Evolutionary conservation across 2,113 vertebrate species (phyloP).

Genomic region (Sapajus apella): DNA sequence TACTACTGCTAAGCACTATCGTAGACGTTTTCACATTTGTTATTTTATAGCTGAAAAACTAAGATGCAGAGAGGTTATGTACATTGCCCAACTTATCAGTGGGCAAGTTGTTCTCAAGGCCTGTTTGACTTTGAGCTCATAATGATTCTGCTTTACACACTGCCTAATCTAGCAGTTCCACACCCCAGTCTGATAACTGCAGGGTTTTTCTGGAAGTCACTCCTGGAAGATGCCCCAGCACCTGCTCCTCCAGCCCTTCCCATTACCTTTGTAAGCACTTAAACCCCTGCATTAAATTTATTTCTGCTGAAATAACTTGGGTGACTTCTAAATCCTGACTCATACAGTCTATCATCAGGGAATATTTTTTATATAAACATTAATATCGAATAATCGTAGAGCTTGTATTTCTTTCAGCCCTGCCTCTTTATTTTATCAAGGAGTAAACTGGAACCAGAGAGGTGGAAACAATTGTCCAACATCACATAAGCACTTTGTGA

Average conservation of each 20-base stretch:
- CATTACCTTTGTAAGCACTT: background rate
- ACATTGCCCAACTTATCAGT: background rate
- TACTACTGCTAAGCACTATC: background rate
- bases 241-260: background rate
- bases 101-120: background rate
- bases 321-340: background rate
- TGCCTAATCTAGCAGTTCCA: too few relatives aligned
- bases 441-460: background rate
- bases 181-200: background rate
- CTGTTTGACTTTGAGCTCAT: background rate
- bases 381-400: background rate
- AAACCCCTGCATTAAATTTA: background rate
- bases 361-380: background rate
- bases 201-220: background rate
- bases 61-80: background rate
- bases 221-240: background rate
- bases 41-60: slow-evolving; percentile 3
- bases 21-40: background rate
- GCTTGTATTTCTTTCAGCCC: background rate
- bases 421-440: background rate
- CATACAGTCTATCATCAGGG: background rate
- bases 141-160: background rate
- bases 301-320: background rate
- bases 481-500: background rate
- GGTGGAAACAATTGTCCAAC: background rate